phyloP scores from a whole-genome alignment of 2,797 vertebrate genomes.

The Manis crassicaudata region DNA sequence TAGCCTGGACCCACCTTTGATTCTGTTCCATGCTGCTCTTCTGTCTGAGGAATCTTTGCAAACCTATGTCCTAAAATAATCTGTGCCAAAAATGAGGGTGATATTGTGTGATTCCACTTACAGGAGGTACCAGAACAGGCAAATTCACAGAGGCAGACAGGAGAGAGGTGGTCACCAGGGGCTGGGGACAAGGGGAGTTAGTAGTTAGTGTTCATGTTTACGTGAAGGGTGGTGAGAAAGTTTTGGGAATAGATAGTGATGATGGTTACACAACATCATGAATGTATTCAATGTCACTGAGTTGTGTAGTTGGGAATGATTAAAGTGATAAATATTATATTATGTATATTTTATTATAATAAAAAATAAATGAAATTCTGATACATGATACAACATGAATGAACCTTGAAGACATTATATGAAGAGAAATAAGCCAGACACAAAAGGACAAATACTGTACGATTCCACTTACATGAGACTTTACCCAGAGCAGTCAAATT shows the following conservation, averaged over 20 bases:
- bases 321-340: not conserved
- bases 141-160: not conserved
- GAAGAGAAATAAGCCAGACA: not conserved
- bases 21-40: not conserved
- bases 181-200: not conserved
- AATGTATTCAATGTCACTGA: not conserved
- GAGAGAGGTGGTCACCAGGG: not conserved
- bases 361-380: not conserved
- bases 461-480: not conserved
- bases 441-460: not conserved
- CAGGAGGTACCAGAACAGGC: not conserved
- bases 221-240: not conserved
- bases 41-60: not conserved
- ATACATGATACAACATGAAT: not conserved
- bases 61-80: not conserved
- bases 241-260: not conserved
- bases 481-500: not conserved
- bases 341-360: not conserved
- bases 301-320: not conserved
- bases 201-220: not conserved
- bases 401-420: not conserved
- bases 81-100: not conserved
- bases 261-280: not conserved
- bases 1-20: rapidly evolving
- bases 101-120: too few relatives aligned